phyloP scores from a whole-genome alignment of 2,888 invertebrate genomes.

The Bugulina stolonifera region DNA sequence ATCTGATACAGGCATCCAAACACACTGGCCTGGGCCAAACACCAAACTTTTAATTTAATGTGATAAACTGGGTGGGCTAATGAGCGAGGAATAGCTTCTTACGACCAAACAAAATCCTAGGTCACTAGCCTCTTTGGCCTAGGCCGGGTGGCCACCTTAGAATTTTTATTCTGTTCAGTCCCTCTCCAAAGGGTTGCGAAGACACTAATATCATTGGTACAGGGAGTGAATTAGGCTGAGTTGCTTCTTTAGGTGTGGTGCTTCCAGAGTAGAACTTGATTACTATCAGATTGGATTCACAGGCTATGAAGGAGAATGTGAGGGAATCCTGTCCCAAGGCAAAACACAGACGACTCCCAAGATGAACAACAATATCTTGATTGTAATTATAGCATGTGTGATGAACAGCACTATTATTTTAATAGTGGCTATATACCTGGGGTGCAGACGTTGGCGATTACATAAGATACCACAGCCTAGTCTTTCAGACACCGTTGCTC shows the following conservation, averaged over 20 bases:
- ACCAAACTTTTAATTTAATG: no score
- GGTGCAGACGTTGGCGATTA: neutral
- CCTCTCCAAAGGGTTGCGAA: no score
- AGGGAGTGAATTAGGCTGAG: no score
- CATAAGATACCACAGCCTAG: neutral
- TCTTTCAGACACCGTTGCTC: neutral
- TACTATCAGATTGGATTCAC: constrained; percentile 1
- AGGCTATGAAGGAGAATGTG: constrained; percentile 18
- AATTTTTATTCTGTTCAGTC: no score
- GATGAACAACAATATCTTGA: neutral
- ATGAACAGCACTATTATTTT: neutral
- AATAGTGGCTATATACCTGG: neutral
- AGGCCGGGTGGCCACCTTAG: no score
- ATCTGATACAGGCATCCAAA: no score
- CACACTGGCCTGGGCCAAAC: no score
- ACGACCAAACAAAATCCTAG: no score
- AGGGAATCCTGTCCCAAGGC: neutral
- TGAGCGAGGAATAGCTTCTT: no score
- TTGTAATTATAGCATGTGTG: neutral
- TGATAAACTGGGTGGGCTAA: no score
- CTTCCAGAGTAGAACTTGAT: neutral
- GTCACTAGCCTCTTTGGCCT: no score
- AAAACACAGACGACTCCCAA: neutral
- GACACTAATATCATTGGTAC: no score
- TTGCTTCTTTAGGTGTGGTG: constrained; percentile 11